Evolutionary conservation across 2,113 vertebrate species (phyloP), one percentile per base, ranked within the genome.

Genomic region (Sialia sialis): DNA sequence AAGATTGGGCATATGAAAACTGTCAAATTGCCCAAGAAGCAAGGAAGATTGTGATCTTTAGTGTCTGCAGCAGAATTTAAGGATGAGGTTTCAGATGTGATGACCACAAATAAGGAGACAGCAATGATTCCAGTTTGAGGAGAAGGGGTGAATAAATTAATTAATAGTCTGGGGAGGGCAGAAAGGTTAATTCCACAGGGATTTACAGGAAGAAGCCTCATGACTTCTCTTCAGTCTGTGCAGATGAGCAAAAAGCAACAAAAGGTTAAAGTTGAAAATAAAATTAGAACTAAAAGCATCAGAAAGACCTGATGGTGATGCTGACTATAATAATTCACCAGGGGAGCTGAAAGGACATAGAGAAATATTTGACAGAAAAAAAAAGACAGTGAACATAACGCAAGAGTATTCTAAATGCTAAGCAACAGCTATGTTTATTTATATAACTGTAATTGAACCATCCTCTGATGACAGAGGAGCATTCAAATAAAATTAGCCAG

Each of bases 401-500:
- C 29, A 3, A 66, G 67, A 73, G 41, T 91, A 66, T 82, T 91
- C 62, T 87, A 73, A 89, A 82, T 89, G 74, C 74, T 39, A 87
- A 36, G 69, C 84, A 92, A 78, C 81, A 94, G 67, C 87, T 89
- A 56, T 95, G 89, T 92, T 95, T 92, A 84, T 80, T 62, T 94
- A 79, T 89, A 72, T 82, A 76, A 76, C 49, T 64, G 87, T 91
- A 96, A 94, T 51, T 95, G 94, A 96, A 69, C 70, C 67, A 74
- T 58, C 73, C 27, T 85, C 58, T 80, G 84, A 84, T 95, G 84
- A 76, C 66, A 89, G 56, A 79, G 55, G 62, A 82, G 10, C 54
- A 69, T 85, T 96, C 78, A 87, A 89, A 91, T 73, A 79, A 85
- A 95, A 97, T 93, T 89, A 93, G 34, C 91, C 89, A 91, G 77